Evolutionary conservation across 2,888 invertebrate genomes (phyloP), one percentile per base, ranked within the genome.

Genomic region (Liopterus haemorrhoidalis): DNA sequence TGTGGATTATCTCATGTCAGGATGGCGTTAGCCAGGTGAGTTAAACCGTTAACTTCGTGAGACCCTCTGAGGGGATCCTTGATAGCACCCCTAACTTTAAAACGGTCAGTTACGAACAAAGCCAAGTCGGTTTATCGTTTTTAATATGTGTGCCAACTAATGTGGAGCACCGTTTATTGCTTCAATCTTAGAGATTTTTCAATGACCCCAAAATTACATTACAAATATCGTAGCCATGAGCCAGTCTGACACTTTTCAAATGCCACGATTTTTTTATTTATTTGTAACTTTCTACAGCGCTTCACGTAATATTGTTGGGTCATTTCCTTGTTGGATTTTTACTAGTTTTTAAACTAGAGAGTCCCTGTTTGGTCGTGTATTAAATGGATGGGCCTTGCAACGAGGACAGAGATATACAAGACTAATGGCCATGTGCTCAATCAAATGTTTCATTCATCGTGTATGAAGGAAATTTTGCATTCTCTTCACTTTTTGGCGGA

Each of bases 21-120:
- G 72, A 78, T 78, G 78, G 78, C 78, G 70, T 71, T 78, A 69
- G 78, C 78, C 67, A 76, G 78, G 78, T 78, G 70, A 72, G 74
- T 68, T 56, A 19, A 28, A 32, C 27, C 18, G 28, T 30, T 43
- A 43, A 9, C 12, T 6, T 4, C 15, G 18, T 18, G 14, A 22
- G 24, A 5, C 28, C 15, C 11, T 14, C 15, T 8, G n/a, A n/a
- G n/a, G n/a, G n/a, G n/a, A n/a, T n/a, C n/a, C n/a, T n/a, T n/a
- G n/a, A n/a, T n/a, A n/a, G n/a, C n/a, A n/a, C n/a, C n/a, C n/a
- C n/a, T n/a, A n/a, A n/a, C n/a, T n/a, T n/a, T n/a, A n/a, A n/a
- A n/a, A n/a, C n/a, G n/a, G n/a, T n/a, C n/a, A n/a, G n/a, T n/a
- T n/a, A n/a, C n/a, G n/a, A n/a, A n/a, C n/a, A n/a, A n/a, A n/a